Evolutionary conservation across 2,797 vertebrate genomes (phyloP).

Genomic region (Syngnathus rostellatus): DNA sequence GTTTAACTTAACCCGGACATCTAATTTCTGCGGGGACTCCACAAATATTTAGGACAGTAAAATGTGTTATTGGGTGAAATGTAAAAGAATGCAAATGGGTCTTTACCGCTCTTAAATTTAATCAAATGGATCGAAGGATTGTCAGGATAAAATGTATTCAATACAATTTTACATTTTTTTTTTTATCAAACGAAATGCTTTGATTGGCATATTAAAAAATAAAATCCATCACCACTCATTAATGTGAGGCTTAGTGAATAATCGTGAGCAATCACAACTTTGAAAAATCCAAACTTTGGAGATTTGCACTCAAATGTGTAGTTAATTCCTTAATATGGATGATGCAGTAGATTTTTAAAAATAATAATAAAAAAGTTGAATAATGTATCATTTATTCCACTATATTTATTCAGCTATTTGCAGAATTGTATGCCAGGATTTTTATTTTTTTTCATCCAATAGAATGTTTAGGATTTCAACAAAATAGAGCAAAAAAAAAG

Average conservation of each 20-base stretch:
- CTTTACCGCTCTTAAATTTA: background rate
- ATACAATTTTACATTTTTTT: background rate
- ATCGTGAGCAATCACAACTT: too few species aligned
- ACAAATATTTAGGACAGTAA: background rate
- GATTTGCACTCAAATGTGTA: background rate
- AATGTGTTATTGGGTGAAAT: background rate
- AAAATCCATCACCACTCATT: too few species aligned
- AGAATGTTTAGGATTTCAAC: background rate
- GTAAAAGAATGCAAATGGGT: background rate
- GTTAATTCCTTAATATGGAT: background rate
- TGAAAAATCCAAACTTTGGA: too few species aligned
- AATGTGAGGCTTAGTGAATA: too few species aligned
- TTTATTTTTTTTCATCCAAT: too few species aligned
- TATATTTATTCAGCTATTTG: background rate
- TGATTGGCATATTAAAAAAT: background rate
- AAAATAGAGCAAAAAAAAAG: background rate
- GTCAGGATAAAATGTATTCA: background rate
- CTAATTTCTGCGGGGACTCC: too few species aligned
- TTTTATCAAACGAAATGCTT: background rate
- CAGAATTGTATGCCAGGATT: background rate
- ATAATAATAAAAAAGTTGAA: background rate
- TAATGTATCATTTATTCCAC: background rate
- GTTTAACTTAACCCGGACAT: slow-evolving; percentile 12
- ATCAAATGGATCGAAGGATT: background rate
- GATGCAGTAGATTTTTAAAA: background rate